Percentiles rank a stretch among this genome's conserved stretches.
phyloP scores from a whole-genome alignment of 2,113 vertebrate species.

The Acanthochromis polyacanthus region DNA sequence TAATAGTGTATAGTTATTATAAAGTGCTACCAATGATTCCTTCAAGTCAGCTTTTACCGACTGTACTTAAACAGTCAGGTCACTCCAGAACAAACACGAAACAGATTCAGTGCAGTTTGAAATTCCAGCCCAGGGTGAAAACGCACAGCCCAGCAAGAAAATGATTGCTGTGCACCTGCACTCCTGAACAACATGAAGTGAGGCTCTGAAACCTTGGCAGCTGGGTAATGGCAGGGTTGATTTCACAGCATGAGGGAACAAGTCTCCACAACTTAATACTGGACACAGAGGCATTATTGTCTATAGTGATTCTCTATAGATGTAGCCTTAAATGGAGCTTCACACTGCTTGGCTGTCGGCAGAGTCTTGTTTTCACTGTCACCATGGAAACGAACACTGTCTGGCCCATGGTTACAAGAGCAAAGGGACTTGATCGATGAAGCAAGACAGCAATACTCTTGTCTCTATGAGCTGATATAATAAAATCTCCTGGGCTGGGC shows the following conservation, averaged over 20 bases:
- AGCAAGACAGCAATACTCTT: slow-evolving; percentile 44
- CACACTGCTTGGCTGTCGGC: slow-evolving; percentile 12
- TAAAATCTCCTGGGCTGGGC: slow-evolving; percentile 10
- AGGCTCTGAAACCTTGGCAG: slow-evolving; percentile 1
- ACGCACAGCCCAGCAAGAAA: slow-evolving; percentile 7
- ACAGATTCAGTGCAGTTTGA: neutral
- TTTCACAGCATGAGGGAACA: slow-evolving; percentile 10
- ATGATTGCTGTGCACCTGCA: slow-evolving; percentile 18
- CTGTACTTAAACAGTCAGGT: neutral
- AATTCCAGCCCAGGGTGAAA: neutral
- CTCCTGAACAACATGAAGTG: slow-evolving; percentile 4
- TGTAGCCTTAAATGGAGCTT: slow-evolving; percentile 44
- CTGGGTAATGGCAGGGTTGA: neutral
- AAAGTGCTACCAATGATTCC: too few relatives aligned
- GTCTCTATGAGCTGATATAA: slow-evolving; percentile 28
- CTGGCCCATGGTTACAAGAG: slow-evolving; percentile 64
- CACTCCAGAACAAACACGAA: neutral
- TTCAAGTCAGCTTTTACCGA: neutral
- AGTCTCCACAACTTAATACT: neutral
- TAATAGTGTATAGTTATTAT: too few relatives aligned
- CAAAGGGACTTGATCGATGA: slow-evolving; percentile 68
- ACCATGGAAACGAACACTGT: slow-evolving; percentile 73
- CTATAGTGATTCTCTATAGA: slow-evolving; percentile 26
- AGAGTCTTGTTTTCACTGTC: slow-evolving; percentile 69
- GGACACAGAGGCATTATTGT: neutral